Evolutionary conservation across 2,888 invertebrate species (phyloP), one percentile per base, ranked within the genome.

Genomic region (Esperia sulphurella): DNA sequence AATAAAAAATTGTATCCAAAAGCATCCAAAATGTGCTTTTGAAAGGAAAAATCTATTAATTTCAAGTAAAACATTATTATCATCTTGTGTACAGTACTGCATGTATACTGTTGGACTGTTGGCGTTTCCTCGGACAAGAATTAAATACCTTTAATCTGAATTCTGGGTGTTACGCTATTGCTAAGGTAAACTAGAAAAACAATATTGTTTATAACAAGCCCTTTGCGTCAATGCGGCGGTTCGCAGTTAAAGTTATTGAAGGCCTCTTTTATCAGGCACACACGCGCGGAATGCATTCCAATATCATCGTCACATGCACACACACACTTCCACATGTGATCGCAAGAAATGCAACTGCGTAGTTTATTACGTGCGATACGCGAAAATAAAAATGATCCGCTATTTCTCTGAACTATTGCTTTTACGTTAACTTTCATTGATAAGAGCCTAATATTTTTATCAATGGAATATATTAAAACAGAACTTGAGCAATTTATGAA

Each of bases 261-360:
- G 68, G 65, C 66, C 66, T 73, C 53, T 49, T 69, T 71, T 73
- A 72, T 75, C 65, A 72, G 53, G 59, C 55, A 55, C 64, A 65
- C 62, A 68, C 61, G 64, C 61, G 67, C 60, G 60, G 52, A 48
- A 48, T 59, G 59, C 63, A 68, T 65, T 68, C 71, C 47, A 37
- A 29, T 12, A 38, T 39, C 30, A 65, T 65, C 70, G 61, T 62
- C 60, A 52, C 61, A 57, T 35, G n/a, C 10, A 21, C 66, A 59
- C 61, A 69, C 70, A 71, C 58, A 58, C 51, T 54, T n/a, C n/a
- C 54, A 48, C 58, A 58, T 54, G 59, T 57, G 60, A 56, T 64
- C 53, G 50, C 65, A 59, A 60, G 62, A 63, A 67, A 71, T 79
- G 73, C 73, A 78, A 83, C 83, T 85, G 85, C 83, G 84, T 78